A percentile compares a stretch with the other conserved stretches of the same genome.
These are phyloP conservation scores for Philonicus albiceps DNA, from an alignment of 2,888 invertebrate genomes.

Conservation along the genomic window DNA sequence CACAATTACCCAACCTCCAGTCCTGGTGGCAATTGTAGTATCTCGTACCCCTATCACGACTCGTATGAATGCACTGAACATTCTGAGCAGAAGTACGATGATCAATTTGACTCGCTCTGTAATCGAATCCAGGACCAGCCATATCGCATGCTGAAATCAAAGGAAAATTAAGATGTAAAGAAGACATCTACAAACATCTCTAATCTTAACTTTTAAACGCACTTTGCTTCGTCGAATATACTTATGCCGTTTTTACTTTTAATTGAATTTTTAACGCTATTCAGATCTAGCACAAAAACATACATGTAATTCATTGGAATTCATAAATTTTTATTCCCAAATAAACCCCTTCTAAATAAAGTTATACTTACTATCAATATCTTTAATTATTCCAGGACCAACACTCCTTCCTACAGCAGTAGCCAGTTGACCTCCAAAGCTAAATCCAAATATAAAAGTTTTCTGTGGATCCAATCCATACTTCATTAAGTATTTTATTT, in stretches of 20 bases:
- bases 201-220: too few species aligned
- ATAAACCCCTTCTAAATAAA: too few species aligned
- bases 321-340: too few species aligned
- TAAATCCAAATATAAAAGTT: constrained; percentile 61
- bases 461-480: constrained; percentile 55
- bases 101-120: constrained; percentile 51
- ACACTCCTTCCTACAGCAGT: constrained; percentile 56
- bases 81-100: constrained; percentile 57
- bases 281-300: too few species aligned
- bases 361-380: constrained; percentile 57
- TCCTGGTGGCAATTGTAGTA: constrained; percentile 59
- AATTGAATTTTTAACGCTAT: too few species aligned
- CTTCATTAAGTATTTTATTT: constrained; percentile 53
- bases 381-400: constrained; percentile 53
- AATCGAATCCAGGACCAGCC: constrained; percentile 62
- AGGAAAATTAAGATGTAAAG: background rate
- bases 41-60: constrained; percentile 59
- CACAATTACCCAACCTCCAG: constrained; percentile 59
- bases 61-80: constrained; percentile 61
- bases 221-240: too few species aligned
- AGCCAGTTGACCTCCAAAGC: constrained; percentile 60
- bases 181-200: too few species aligned
- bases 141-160: constrained; percentile 58
- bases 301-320: too few species aligned
- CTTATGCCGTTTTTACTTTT: too few species aligned